Percentiles rank a stretch among this genome's conserved stretches.
Evolutionary conservation across 2,888 invertebrate genomes (phyloP).

Genomic region (Drosophila parthenogenetica): DNA sequence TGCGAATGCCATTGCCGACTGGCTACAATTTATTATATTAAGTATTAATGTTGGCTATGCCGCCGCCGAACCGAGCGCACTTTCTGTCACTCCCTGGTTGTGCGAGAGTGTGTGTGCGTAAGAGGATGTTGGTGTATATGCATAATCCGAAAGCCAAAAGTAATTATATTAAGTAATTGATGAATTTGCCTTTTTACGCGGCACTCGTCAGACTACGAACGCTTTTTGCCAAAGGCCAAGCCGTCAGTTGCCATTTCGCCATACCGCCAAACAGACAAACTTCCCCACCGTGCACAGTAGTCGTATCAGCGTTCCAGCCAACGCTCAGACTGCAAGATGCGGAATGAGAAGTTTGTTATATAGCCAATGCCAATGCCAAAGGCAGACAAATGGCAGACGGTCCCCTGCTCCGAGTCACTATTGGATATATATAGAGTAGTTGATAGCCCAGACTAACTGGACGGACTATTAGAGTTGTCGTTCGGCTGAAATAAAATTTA

Average conservation of each 20-base stretch:
- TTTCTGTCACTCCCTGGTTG: conserved; percentile 9
- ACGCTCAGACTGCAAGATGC: conserved; percentile 24
- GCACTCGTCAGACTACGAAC: conserved; percentile 46
- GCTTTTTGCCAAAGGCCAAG: conserved; percentile 51
- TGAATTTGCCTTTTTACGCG: conserved; percentile 80
- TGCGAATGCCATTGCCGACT: conserved; percentile 69
- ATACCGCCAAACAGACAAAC: conserved; percentile 3
- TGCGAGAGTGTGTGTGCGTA: not conserved
- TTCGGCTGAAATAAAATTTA: conserved; percentile 67
- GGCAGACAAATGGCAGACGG: conserved; percentile 53
- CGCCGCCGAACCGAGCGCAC: conserved; percentile 38
- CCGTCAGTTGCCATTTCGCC: conserved; percentile 4
- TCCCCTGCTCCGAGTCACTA: not conserved
- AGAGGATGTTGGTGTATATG: conserved; percentile 59
- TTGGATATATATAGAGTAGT: conserved; percentile 12
- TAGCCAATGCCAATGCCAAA: conserved; percentile 38
- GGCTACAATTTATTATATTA: conserved; percentile 82
- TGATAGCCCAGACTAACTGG: conserved; percentile 22
- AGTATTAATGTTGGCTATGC: conserved; percentile 77
- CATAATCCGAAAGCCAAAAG: conserved; percentile 83
- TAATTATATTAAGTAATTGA: conserved; percentile 83
- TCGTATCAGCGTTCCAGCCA: conserved; percentile 34
- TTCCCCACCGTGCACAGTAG: not conserved
- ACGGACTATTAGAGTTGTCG: conserved; percentile 12
- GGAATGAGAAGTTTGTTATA: conserved; percentile 26